Evolutionary conservation across 1,140 invertebrate species (phyloP).

Genomic region (Neelides sp.): DNA sequence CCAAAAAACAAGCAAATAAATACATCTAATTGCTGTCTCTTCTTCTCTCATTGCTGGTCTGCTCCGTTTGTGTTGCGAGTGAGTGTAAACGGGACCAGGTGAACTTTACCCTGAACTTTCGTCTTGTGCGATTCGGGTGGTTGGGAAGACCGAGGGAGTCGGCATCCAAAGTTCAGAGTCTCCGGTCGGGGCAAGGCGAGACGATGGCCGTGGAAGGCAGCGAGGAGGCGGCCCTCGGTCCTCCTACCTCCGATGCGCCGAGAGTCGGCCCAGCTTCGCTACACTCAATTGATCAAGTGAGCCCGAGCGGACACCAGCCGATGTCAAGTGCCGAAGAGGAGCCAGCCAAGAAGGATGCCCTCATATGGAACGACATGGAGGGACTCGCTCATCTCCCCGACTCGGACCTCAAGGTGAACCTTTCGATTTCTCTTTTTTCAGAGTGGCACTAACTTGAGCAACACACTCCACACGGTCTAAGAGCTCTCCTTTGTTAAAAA

Average conservation of each 20-base stretch:
- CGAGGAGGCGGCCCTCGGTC: background rate
- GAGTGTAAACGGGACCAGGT: too few species aligned
- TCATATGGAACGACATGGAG: background rate
- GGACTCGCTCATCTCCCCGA: background rate
- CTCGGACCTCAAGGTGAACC: background rate
- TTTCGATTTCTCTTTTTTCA: background rate
- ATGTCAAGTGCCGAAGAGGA: background rate
- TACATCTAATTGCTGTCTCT: too few species aligned
- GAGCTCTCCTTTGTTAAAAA: too few species aligned
- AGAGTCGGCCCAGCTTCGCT: background rate
- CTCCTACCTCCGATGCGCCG: background rate
- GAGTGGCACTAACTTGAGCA: too few species aligned
- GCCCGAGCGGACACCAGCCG: background rate
- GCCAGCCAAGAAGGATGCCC: background rate
- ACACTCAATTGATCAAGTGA: background rate
- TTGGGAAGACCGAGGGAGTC: too few species aligned
- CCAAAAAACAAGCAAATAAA: too few species aligned
- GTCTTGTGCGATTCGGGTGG: too few species aligned
- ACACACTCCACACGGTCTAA: too few species aligned
- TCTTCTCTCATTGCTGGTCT: too few species aligned
- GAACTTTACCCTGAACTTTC: too few species aligned
- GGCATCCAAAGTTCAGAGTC: too few species aligned
- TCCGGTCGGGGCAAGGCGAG: slow-evolving; percentile 2
- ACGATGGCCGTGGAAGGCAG: slow-evolving; percentile 31
- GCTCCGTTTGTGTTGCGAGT: too few species aligned